phyloP scores from a whole-genome alignment of 1,140 invertebrate species.

The Melitaea cinxia region DNA sequence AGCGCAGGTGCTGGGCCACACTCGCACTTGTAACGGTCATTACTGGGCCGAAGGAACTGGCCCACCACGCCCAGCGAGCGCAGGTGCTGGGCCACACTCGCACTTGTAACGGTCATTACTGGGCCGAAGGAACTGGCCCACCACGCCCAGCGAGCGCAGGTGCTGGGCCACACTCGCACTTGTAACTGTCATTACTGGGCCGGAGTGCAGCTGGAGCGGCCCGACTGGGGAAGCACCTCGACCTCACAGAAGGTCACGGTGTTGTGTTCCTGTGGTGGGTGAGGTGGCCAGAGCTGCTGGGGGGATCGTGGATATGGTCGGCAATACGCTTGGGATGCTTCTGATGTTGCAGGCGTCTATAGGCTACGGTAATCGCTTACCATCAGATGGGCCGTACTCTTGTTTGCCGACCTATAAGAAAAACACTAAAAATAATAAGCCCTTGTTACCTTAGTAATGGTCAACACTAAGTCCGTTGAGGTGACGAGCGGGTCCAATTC shows the following conservation, averaged over 20 bases:
- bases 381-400: too few relatives aligned
- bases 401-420: neutral
- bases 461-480: conserved; percentile 98
- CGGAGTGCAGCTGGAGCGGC: conserved; percentile 98
- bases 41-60: conserved; percentile 89
- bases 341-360: too few relatives aligned
- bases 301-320: too few relatives aligned
- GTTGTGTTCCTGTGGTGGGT: too few relatives aligned
- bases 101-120: too few relatives aligned
- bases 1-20: conserved; percentile 89
- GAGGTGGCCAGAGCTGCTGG: too few relatives aligned
- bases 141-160: conserved; percentile 95
- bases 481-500: conserved; percentile 92
- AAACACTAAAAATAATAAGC: neutral
- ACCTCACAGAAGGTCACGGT: too few relatives aligned
- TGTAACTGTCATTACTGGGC: too few relatives aligned
- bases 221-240: conserved; percentile 94
- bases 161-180: conserved; percentile 83
- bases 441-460: conserved; percentile 94
- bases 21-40: neutral
- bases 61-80: conserved; percentile 97
- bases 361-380: too few relatives aligned
- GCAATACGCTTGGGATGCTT: too few relatives aligned
- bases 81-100: conserved; percentile 86
- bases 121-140: conserved; percentile 96